Percentiles rank a stretch among this genome's conserved stretches.
phyloP scores from a whole-genome alignment of 2,797 vertebrate species.

The Sebastolobus altivelis region DNA sequence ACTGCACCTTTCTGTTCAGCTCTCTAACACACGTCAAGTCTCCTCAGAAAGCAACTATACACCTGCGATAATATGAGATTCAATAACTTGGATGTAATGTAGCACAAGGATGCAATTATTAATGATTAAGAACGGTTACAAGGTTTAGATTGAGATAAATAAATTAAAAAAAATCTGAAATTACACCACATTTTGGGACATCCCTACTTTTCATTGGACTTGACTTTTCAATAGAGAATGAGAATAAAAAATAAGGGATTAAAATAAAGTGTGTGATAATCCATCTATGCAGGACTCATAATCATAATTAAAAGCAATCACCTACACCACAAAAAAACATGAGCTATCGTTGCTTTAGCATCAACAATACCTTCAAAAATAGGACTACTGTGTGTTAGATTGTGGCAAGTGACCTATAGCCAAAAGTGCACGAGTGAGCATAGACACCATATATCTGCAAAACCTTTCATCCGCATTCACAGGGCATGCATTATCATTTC shows the following conservation, averaged over 20 bases:
- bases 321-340: neutral
- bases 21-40: neutral
- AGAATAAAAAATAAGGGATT: neutral
- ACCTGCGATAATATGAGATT: neutral
- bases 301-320: neutral
- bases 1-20: constrained; percentile 35
- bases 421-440: neutral
- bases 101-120: neutral
- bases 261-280: neutral
- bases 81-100: neutral
- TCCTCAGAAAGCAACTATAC: neutral
- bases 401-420: neutral
- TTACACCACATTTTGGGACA: neutral
- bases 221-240: neutral
- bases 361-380: neutral
- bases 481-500: no score
- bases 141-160: neutral
- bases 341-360: neutral
- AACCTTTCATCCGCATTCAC: neutral
- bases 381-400: neutral
- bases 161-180: neutral
- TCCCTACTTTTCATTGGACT: neutral
- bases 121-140: neutral
- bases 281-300: neutral
- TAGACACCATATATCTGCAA: neutral